Evolutionary conservation across 2,113 vertebrate species (phyloP).

Genomic region (Pteruthius melanotis): DNA sequence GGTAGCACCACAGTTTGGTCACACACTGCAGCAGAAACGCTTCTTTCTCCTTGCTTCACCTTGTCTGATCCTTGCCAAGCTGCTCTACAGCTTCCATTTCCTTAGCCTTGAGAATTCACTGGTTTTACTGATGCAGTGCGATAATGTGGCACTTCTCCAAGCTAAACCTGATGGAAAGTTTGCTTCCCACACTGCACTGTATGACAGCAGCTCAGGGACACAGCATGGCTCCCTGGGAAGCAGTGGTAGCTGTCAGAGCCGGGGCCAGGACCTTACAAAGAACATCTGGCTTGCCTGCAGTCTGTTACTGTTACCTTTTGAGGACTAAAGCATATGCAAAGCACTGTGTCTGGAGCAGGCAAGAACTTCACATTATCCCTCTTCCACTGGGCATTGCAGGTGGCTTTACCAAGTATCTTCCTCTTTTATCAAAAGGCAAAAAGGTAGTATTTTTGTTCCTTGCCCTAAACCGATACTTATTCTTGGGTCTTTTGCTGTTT

Average conservation of each 20-base stretch:
- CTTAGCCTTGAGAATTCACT: neutral
- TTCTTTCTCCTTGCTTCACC: neutral
- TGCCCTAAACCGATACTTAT: neutral
- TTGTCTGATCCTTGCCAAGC: neutral
- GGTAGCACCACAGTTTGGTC: neutral
- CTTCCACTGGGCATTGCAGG: neutral
- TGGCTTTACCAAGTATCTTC: neutral
- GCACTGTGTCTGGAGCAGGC: neutral
- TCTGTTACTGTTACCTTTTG: neutral
- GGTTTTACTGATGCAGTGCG: neutral
- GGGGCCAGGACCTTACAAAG: too few relatives aligned
- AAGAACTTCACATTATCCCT: neutral
- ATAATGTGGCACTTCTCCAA: neutral
- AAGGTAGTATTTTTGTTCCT: neutral
- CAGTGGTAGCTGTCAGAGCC: neutral
- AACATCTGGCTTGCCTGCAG: neutral
- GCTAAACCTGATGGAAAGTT: neutral
- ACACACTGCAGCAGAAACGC: neutral
- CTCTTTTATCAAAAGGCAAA: neutral
- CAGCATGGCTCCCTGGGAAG: neutral
- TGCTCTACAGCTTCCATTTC: neutral
- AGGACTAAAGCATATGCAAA: neutral
- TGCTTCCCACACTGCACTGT: neutral
- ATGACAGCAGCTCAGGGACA: neutral
- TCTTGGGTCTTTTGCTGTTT: neutral